A percentile compares a stretch with the other conserved stretches of the same genome.
These are phyloP conservation scores for Rhopalosiphum padi DNA, from an alignment of 1,140 invertebrate genomes.

Conservation along the genomic window DNA sequence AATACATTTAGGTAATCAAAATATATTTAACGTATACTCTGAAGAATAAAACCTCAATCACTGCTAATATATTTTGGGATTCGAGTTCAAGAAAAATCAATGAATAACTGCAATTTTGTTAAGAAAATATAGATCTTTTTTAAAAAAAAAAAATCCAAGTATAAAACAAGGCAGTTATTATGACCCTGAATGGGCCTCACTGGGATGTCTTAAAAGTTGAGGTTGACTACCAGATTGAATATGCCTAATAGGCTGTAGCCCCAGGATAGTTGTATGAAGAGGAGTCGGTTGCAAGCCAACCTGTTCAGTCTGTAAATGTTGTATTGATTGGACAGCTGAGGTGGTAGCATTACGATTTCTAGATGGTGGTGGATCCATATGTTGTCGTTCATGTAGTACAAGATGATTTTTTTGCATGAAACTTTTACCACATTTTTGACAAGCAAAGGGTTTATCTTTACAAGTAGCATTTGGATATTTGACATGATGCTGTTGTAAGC, in stretches of 20 bases:
- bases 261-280: conserved; percentile 37
- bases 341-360: conserved; percentile 49
- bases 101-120: conserved; percentile 3
- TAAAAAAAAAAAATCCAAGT: background rate
- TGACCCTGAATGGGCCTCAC: conserved; percentile 52
- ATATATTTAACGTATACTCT: background rate
- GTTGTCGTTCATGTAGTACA: conserved; percentile 79
- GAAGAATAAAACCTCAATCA: conserved; percentile 8
- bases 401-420: conserved; percentile 87
- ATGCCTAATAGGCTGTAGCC: conserved; percentile 52
- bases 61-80: background rate
- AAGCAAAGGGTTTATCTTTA: conserved; percentile 80
- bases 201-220: conserved; percentile 53
- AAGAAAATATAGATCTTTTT: conserved; percentile 13
- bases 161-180: conserved; percentile 39
- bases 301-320: conserved; percentile 53
- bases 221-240: conserved; percentile 49
- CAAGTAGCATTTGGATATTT: conserved; percentile 81
- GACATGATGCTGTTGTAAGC: conserved; percentile 77
- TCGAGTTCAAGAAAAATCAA: background rate
- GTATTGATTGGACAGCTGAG: conserved; percentile 51
- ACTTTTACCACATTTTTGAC: conserved; percentile 83
- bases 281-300: conserved; percentile 47
- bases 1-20: conserved; percentile 29
- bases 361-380: conserved; percentile 73